A percentile compares a stretch with the other conserved stretches of the same genome.
Evolutionary conservation across 1,140 invertebrate species (phyloP).

Genomic region (Hylaeus anthracinus): DNA sequence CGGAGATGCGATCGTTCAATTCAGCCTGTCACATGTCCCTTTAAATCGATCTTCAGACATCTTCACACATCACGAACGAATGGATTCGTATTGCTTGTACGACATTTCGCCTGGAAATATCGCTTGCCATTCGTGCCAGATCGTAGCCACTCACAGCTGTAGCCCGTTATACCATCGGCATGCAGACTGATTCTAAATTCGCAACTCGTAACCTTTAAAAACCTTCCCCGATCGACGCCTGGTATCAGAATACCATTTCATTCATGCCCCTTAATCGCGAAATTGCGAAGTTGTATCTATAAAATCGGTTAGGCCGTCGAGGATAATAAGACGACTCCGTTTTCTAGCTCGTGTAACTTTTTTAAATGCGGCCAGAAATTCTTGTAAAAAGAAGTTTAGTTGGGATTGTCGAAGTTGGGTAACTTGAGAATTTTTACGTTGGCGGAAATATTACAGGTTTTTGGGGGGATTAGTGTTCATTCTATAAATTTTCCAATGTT

Average conservation of each 20-base stretch:
- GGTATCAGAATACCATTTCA: constrained; percentile 16
- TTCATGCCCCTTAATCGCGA: neutral
- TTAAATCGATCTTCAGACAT: constrained; percentile 25
- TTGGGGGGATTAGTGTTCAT: too few relatives aligned
- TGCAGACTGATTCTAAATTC: constrained; percentile 69
- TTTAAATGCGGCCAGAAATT: too few relatives aligned
- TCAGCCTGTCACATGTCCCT: constrained; percentile 26
- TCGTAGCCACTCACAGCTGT: constrained; percentile 60
- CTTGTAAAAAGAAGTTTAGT: too few relatives aligned
- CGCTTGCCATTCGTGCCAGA: constrained; percentile 57
- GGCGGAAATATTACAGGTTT: too few relatives aligned
- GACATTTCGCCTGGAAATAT: constrained; percentile 60
- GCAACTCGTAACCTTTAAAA: constrained; percentile 68
- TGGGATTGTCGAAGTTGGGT: too few relatives aligned
- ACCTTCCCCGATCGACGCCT: constrained; percentile 44
- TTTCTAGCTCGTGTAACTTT: neutral
- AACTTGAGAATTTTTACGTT: too few relatives aligned
- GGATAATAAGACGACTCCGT: constrained; percentile 49
- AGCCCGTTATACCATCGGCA: constrained; percentile 55
- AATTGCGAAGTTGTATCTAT: constrained; percentile 34
- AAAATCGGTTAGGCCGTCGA: constrained; percentile 46
- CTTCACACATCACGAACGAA: constrained; percentile 24
- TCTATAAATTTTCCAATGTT: too few relatives aligned
- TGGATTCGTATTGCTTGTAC: constrained; percentile 37
- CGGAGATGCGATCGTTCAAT: neutral